A percentile compares a stretch with the other conserved stretches of the same genome.
phyloP scores from a whole-genome alignment of 2,888 invertebrate genomes.

The Galeruca laticollis region DNA sequence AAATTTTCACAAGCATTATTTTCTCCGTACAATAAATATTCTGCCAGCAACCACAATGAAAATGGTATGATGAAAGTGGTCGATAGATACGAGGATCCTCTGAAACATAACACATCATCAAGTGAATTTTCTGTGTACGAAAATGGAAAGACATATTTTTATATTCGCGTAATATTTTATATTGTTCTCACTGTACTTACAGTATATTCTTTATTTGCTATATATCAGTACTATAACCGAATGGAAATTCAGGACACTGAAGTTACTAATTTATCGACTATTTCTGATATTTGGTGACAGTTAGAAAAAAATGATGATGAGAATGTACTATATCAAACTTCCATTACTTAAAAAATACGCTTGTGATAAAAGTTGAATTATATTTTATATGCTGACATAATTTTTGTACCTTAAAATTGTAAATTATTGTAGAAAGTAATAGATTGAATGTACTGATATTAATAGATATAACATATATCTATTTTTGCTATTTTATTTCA shows the following conservation, averaged over 20 bases:
- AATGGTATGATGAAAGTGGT: constrained; percentile 22
- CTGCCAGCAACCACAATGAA: constrained; percentile 23
- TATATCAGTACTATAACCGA: neutral
- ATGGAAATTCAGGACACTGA: constrained; percentile 69
- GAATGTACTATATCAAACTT: constrained; percentile 62
- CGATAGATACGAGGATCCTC: constrained; percentile 34
- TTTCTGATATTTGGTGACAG: constrained; percentile 80
- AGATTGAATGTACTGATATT: constrained; percentile 15
- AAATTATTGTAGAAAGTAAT: constrained; percentile 51
- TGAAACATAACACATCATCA: constrained; percentile 51
- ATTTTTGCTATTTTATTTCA: neutral
- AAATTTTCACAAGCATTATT: constrained; percentile 48
- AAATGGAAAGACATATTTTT: constrained; percentile 55
- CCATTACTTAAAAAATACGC: constrained; percentile 56
- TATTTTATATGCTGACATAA: constrained; percentile 56
- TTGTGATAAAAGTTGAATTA: constrained; percentile 41
- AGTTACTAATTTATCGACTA: constrained; percentile 71
- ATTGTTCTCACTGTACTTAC: constrained; percentile 14
- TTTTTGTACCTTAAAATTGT: constrained; percentile 55
- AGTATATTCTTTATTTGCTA: constrained; percentile 43
- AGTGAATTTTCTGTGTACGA: constrained; percentile 60
- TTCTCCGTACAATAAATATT: constrained; percentile 32
- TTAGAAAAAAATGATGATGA: constrained; percentile 70
- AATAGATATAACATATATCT: constrained; percentile 14
- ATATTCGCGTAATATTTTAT: constrained; percentile 19